Base-by-base conservation (phyloP, 2,888 invertebrate genomes). In the Epirrhoe tristata region DNA sequence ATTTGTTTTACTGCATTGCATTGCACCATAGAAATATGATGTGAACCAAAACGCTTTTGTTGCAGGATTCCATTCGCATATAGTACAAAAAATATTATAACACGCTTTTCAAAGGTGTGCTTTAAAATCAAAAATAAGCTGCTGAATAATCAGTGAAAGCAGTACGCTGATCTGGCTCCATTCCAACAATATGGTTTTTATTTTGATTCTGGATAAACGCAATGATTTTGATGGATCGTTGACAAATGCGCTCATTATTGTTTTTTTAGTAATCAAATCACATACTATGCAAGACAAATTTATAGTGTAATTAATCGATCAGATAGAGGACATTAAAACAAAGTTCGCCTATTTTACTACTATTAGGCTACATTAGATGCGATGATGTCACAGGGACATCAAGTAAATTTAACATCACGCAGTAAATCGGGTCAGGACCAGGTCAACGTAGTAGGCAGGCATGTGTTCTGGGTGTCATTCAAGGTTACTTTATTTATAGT, bases 131-230 rank as follows among this genome's bases (percentile, higher is more conserved):
- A 82, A 84, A 83, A 85, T 85, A 84, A 82, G 75, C 74, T 55
- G 59, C 76, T 81, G 82, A 84, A 81, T 82, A 84, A 83, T 79
- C 77, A 73, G 76, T 66, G 73, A 82, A 81, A 80, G 76, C 69
- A 75, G 72, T 77, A 72, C 73, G 66, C 65, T 58, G 31, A 32
- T 51, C 77, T 87, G 86, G 86, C 85, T 77, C 57, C 17, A 60
- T 46, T 80, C 84, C 85, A 86, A 76, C 61, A 73, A 69, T 72
- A 78, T 74, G 74, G 65, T 64, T 77, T 77, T 77, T 73, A 72
- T 70, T 74, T 66, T 70, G 64, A 63, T 65, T 74, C 72, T 70
- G 63, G 69, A 74, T 64, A 75, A 71, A 66, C 53, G 63, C 67
- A 68, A 72, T 69, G 68, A 69, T 70, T 74, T 74, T 75, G 72